Conservation (phyloP, 2,797 vertebrate species). For the Todus mexicanus region DNA sequence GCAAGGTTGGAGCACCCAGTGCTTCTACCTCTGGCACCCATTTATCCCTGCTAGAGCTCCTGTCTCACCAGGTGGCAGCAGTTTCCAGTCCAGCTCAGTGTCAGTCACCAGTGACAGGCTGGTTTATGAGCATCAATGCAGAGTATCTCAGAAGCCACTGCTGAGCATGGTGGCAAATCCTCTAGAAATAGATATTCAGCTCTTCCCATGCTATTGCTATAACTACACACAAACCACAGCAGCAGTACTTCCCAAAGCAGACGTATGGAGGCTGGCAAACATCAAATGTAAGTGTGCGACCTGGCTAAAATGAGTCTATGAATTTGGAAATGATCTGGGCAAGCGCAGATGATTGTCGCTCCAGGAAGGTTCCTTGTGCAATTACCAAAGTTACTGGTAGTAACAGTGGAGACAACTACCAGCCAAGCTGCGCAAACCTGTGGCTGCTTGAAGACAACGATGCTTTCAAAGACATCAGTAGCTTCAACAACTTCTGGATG, state of each 20-base stretch:
- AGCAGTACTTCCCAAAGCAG: background rate
- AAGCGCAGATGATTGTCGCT: background rate
- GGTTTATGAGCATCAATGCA: background rate
- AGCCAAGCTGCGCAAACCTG: background rate
- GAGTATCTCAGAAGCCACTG: background rate
- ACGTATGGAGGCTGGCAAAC: background rate
- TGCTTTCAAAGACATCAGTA: background rate
- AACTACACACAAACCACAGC: background rate
- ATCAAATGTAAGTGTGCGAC: background rate
- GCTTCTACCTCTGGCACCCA: background rate
- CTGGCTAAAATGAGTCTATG: background rate
- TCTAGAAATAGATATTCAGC: background rate
- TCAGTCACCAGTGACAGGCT: background rate
- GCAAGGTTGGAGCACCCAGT: rapidly evolving
- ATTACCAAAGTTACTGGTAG: background rate
- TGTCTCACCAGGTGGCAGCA: background rate
- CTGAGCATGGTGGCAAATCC: rapidly evolving
- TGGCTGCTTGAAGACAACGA: background rate
- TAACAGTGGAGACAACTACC: background rate
- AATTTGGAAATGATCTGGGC: background rate
- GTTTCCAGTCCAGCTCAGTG: background rate
- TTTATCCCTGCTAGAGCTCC: background rate
- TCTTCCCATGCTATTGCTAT: background rate
- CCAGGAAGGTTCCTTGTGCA: background rate
- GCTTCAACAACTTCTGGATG: background rate